Base-by-base conservation (phyloP, 2,888 invertebrate species). In the Trachelus stipa region DNA sequence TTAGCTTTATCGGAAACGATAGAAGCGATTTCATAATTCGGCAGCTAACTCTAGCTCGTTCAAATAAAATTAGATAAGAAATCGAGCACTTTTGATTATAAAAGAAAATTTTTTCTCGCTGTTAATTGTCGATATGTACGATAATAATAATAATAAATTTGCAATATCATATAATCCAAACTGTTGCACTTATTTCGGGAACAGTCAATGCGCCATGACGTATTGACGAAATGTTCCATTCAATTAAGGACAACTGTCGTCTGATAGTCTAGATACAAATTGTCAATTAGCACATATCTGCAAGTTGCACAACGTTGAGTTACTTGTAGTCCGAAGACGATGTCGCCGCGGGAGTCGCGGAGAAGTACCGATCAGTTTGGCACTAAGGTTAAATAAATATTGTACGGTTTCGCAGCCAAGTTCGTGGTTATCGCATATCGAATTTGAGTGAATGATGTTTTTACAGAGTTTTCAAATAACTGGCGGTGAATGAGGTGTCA, bases 231-330 rank as follows among this genome's bases (percentile, higher is more conserved):
- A 82, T 83, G 81, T 84, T 76, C 77, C 76, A 73, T 78, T 79
- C 82, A 84, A 85, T 83, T 84, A 84, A 77, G 82, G 81, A 76
- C 84, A 81, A 76, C 79, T 69, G 79, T 37, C 35, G 76, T 68
- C 31, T 73, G 74, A 76, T 75, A 69, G 56, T 56, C 33, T 31
- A 33, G n/a, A 34, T 33, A 34, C 71, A 34, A 71, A 71, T 71
- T 71, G 71, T 71, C 71, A 71, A 71, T 71, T 71, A 71, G 71
- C 71, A 71, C 71, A 34, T 34, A 34, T 34, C 33, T 34, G 31
- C 34, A 34, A 71, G 71, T 71, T 71, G 71, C 71, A 34, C 71
- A 71, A 71, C 34, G 31, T 33, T 2, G 31, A 71, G 34, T 71
- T 31, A 34, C 34, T 23, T 4, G 71, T 9, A 23, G 71, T 33